These are phyloP conservation scores for Caprella mutica DNA, from an alignment of 2,888 invertebrate species.

Conservation along the genomic window DNA sequence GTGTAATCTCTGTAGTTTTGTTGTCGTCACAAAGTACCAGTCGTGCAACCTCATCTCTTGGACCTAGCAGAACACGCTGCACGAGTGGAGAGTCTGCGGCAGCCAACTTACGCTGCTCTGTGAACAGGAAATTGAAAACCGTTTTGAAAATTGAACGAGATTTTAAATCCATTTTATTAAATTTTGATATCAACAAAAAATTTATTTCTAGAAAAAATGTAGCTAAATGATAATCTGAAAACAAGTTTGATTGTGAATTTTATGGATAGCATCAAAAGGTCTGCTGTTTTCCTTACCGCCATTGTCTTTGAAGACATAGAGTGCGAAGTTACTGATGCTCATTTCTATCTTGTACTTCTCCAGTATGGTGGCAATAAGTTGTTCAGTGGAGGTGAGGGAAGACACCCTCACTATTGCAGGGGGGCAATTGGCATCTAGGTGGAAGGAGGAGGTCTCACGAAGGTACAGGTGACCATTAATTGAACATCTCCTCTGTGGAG, in stretches of 20 bases:
- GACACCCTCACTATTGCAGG: slow-evolving; percentile 74
- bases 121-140: slow-evolving; percentile 35
- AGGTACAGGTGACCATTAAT: slow-evolving; percentile 78
- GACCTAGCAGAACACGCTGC: slow-evolving; percentile 61
- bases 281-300: no score
- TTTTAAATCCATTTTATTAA: background rate
- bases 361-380: slow-evolving; percentile 64
- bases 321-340: slow-evolving; percentile 61
- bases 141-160: background rate
- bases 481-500: slow-evolving; percentile 54
- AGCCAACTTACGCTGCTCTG: slow-evolving; percentile 59
- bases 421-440: slow-evolving; percentile 47
- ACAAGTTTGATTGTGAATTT: no score
- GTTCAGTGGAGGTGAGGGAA: slow-evolving; percentile 60
- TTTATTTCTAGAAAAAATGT: no score
- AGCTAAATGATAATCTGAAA: no score
- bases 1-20: slow-evolving; percentile 54
- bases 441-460: slow-evolving; percentile 61
- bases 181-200: background rate
- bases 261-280: no score
- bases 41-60: slow-evolving; percentile 66
- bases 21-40: slow-evolving; percentile 65
- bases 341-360: slow-evolving; percentile 78
- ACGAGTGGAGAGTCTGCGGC: slow-evolving; percentile 65
- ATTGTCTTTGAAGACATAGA: slow-evolving; percentile 65